These are phyloP conservation scores for Coregonus suidteri DNA, from an alignment of 2,797 vertebrate species.

Conservation along the genomic window DNA sequence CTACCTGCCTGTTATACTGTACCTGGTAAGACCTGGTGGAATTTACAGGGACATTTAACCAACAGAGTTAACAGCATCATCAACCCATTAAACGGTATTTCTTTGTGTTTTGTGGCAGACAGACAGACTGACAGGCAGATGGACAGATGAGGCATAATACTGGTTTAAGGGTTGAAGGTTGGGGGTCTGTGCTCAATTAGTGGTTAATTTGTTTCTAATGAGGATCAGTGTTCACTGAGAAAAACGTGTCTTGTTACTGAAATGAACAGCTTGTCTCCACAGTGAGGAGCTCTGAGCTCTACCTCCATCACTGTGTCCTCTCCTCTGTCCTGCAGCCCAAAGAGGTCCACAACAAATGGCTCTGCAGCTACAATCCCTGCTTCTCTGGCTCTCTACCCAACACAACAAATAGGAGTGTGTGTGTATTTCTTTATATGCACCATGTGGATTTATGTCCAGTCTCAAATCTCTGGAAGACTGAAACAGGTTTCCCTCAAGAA, in stretches of 20 bases:
- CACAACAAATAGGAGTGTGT: slow-evolving; percentile 20
- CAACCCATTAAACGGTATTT: not conserved
- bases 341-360: too few relatives aligned
- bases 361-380: too few relatives aligned
- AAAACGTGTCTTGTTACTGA: slow-evolving; percentile 17
- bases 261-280: slow-evolving; percentile 63
- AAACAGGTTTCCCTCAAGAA: too few relatives aligned
- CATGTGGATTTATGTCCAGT: slow-evolving; percentile 15
- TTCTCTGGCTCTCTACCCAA: too few relatives aligned
- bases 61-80: not conserved
- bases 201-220: not conserved
- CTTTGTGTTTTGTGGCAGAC: slow-evolving; percentile 12
- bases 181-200: not conserved
- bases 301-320: slow-evolving; percentile 43
- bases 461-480: too few relatives aligned
- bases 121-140: slow-evolving; percentile 22
- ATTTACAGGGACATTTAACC: slow-evolving; percentile 20
- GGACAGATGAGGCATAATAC: not conserved
- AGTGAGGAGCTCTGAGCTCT: slow-evolving; percentile 43
- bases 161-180: slow-evolving; percentile 20
- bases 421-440: slow-evolving; percentile 40
- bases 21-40: not conserved
- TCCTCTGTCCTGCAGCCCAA: too few relatives aligned
- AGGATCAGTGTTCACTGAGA: not conserved
- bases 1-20: not conserved